phyloP scores from a whole-genome alignment of 1,140 invertebrate genomes.

The Triops longicaudatus region DNA sequence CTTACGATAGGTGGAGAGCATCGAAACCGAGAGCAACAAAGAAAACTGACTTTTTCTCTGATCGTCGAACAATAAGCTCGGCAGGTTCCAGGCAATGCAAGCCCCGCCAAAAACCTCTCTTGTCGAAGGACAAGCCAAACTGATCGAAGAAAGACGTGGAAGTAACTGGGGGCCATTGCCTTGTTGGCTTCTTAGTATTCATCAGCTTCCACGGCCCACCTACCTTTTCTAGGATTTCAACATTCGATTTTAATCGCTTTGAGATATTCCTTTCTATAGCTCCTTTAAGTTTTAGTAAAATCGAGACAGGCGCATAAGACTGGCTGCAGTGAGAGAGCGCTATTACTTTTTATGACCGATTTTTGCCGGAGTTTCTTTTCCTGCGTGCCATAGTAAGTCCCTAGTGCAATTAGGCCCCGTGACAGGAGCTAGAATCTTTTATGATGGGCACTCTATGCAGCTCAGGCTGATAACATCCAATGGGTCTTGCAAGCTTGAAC shows the following conservation, averaged over 20 bases:
- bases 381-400: background rate
- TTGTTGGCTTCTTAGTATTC: background rate
- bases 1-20: background rate
- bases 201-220: background rate
- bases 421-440: background rate
- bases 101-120: background rate
- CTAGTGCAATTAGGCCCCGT: background rate
- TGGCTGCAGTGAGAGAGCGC: background rate
- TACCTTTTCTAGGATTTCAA: background rate
- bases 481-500: background rate
- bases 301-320: background rate
- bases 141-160: too few species aligned
- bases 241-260: background rate
- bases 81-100: background rate
- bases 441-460: slow-evolving; percentile 5
- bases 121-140: too few species aligned
- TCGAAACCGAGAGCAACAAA: background rate
- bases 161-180: too few species aligned
- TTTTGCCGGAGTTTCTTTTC: background rate
- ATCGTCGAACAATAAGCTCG: background rate
- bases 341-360: slow-evolving; percentile 3
- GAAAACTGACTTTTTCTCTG: background rate
- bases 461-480: slow-evolving; percentile 11
- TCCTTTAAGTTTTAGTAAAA: background rate
- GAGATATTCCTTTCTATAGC: background rate